Base-by-base conservation (phyloP, 2,888 invertebrate species). In the Aphrophora alni region DNA sequence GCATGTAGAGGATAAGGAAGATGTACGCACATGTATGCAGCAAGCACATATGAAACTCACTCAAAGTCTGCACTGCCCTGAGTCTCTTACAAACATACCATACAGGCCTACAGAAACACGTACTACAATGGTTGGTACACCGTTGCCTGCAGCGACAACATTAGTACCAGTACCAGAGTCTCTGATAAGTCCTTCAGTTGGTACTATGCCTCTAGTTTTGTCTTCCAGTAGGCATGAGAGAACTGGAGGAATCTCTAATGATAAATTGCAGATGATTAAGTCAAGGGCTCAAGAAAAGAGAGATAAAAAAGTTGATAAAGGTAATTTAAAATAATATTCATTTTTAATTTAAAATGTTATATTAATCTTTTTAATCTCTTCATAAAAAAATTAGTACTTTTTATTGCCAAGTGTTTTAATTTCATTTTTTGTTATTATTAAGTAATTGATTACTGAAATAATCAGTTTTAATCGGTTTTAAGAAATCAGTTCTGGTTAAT, bases 131-230 rank as follows among this genome's bases (percentile, higher is more conserved):
- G 38, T 75, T 27, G 80, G 75, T 38, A 77, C 80, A n/a, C 80
- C 83, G 44, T 71, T 73, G 17, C 77, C 74, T 12, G 94, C 95
- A 10, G 93, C 95, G 14, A 95, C 95, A 0, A 95, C 95, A 88
- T 93, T 96, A 91, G 94, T 96, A 0, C 96, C 96, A 0, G 95
- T 95, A 38, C 95, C 95, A 0, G 96, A 96, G 87, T 94, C 95
- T 0, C 89, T 96, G 1, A 95, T 95, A 94, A 95, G 95, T 86
- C 84, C 84, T 21, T 78, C 81, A 1, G 82, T 83, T 28, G 38
- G 68, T 33, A 68, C 38, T 7, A 59, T 73, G 25, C 78, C 78
- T 17, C 77, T 79, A 21, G 74, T 51, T 7, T 68, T 68, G 24
- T 21, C 59, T 59, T 44, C 44, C 2, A 21, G 21, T 14, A 70